Evolutionary conservation across 2,888 invertebrate genomes (phyloP).

Genomic region (Patella ulyssiponensis): DNA sequence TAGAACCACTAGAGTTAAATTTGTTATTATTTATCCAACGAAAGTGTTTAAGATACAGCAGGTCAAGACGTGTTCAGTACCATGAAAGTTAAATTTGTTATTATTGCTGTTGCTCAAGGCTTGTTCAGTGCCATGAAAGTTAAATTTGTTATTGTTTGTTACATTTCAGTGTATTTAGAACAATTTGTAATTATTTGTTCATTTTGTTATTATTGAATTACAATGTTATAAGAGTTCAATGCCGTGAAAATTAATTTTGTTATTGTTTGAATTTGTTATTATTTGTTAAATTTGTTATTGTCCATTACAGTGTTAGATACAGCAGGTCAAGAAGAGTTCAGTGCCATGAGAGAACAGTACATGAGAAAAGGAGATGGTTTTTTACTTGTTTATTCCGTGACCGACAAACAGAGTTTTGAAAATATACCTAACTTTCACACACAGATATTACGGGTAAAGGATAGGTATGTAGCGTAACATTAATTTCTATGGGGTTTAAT

Average conservation of each 20-base stretch:
- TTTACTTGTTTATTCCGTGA: conserved; percentile 92
- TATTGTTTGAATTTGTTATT: too few relatives aligned
- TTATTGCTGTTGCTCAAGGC: too few relatives aligned
- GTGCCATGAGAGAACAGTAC: conserved; percentile 82
- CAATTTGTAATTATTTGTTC: too few relatives aligned
- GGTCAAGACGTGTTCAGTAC: conserved; percentile 97
- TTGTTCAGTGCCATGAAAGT: too few relatives aligned
- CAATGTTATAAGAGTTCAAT: too few relatives aligned
- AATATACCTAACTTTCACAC: conserved; percentile 90
- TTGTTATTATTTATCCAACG: conserved; percentile 36
- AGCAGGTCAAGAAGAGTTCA: conserved; percentile 96
- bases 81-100: conserved; percentile 76
- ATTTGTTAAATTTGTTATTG: too few relatives aligned
- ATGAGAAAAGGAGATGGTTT: conserved; percentile 85
- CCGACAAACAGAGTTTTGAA: conserved; percentile 91
- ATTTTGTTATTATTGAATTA: too few relatives aligned
- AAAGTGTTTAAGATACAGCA: conserved; percentile 92
- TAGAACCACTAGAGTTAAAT: too few relatives aligned
- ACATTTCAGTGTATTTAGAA: too few relatives aligned
- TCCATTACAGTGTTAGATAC: conserved; percentile 86
- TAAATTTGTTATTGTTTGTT: too few relatives aligned
- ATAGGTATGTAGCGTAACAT: conserved; percentile 75
- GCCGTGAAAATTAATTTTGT: too few relatives aligned
- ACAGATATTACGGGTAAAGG: conserved; percentile 91
- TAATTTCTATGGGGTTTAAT: background rate